Evolutionary conservation across 2,888 invertebrate genomes (phyloP).

Genomic region (Diadegma fenestrale): DNA sequence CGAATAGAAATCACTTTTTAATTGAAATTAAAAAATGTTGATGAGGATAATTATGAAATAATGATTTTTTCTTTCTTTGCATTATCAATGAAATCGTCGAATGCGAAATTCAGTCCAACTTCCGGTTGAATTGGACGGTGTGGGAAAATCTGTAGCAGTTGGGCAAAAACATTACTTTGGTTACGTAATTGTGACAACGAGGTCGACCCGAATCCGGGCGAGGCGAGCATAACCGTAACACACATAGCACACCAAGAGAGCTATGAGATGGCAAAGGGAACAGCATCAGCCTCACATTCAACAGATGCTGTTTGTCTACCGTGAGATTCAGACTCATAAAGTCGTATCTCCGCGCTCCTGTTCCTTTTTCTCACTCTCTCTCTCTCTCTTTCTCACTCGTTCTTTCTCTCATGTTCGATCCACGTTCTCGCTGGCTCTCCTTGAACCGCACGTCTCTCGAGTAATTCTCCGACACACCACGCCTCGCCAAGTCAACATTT

Average conservation of each 20-base stretch:
- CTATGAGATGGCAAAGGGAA: constrained; percentile 31
- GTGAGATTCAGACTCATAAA: constrained; percentile 84
- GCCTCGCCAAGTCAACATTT: constrained; percentile 70
- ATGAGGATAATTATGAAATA: not conserved
- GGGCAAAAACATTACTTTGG: constrained; percentile 48
- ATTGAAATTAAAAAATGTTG: not conserved
- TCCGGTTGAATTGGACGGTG: constrained; percentile 52
- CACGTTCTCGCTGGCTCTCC: constrained; percentile 76
- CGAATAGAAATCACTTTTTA: not conserved
- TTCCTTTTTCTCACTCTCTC: constrained; percentile 47
- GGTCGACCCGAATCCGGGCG: constrained; percentile 83
- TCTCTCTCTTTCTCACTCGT: constrained; percentile 72
- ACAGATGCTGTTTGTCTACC: constrained; percentile 73
- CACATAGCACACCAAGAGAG: constrained; percentile 25
- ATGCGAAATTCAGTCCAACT: constrained; percentile 33
- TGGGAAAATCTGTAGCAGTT: constrained; percentile 58
- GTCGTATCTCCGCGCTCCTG: constrained; percentile 79
- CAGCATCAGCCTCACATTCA: constrained; percentile 31
- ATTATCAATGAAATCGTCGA: not conserved
- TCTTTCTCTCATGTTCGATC: constrained; percentile 69
- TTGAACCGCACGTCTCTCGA: constrained; percentile 80
- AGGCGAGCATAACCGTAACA: constrained; percentile 73
- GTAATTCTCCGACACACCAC: constrained; percentile 73
- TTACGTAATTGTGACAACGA: constrained; percentile 65
- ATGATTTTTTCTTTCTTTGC: not conserved